Conservation (phyloP, 2,113 vertebrate species). For the Elanoides forficatus region DNA sequence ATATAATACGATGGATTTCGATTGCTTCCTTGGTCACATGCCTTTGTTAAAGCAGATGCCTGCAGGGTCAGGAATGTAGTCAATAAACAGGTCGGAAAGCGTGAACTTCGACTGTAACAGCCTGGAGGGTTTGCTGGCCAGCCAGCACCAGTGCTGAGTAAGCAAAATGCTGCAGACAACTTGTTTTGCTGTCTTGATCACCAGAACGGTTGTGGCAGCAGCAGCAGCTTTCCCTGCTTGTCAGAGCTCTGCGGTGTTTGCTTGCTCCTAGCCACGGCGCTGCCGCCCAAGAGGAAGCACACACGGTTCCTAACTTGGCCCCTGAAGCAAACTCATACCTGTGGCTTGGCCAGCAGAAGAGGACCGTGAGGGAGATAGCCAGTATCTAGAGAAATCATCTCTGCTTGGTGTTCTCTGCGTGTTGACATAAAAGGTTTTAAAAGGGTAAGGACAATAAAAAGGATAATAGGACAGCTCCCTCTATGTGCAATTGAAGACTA, state of each 20-base stretch:
- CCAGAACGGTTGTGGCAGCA: neutral
- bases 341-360: neutral
- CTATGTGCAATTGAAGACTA: neutral
- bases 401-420: neutral
- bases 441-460: neutral
- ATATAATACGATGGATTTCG: accelerated
- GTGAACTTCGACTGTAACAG: neutral
- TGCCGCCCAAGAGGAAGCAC: neutral
- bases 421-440: neutral
- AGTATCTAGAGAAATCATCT: neutral
- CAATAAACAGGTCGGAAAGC: neutral
- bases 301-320: neutral
- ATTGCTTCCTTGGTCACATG: neutral
- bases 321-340: neutral
- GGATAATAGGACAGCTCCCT: neutral
- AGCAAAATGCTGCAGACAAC: neutral
- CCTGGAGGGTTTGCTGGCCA: neutral
- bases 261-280: neutral
- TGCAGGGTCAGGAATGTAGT: neutral
- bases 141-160: neutral
- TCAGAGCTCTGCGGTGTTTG: neutral
- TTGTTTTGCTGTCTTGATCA: neutral
- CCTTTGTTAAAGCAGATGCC: neutral
- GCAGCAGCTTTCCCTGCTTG: neutral
- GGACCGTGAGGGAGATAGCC: neutral